Evolutionary conservation across 2,797 vertebrate genomes (phyloP), one percentile per base, ranked within the genome.

Genomic region (Pipistrellus kuhlii): DNA sequence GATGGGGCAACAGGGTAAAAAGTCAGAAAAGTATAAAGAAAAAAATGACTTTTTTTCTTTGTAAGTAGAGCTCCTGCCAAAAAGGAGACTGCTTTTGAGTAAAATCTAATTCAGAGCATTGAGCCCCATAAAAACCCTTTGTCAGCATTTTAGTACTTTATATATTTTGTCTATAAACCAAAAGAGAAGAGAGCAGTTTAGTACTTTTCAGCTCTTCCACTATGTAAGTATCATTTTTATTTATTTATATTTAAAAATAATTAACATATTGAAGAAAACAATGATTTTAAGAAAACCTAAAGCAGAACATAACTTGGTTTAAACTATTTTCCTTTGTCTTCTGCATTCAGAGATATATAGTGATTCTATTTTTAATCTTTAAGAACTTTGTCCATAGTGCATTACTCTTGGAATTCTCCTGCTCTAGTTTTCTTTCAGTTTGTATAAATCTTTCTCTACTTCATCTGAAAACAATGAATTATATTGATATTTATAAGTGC

Each of bases 161-260:
- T 25, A 30, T 27, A 10, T 84, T 95, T 95, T 77, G 62, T 84
- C 48, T 57, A 44, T 73, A 91, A 95, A 91, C 30, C 93, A 92
- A 90, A 77, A 94, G 2, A 88, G 27, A 62, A n/a, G 30, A 21
- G 15, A 94, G 53, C 46, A 62, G 25, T 46, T 83, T 66, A 51
- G 83, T 62, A 13, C 9, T 90, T 96, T 41, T 41, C 25, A 90
- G 72, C 2, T 48, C 25, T 71, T 77, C 2, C 12, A 72, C 80
- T 81, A 59, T n/a, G 9, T 68, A 35, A 78, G 25, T 82, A 72
- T 90, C 41, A 64, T 88, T 94, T 91, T 83, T 77, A 51, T 13
- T 88, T 86, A 17, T 77, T 93, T 91, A 89, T 90, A 76, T 68
- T 93, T 94, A 41, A 25, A 96, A 94, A 72, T 64, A 94, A 71